Evolutionary conservation across 2,888 invertebrate species (phyloP).

Genomic region (Synanthedon andrenaeformis): DNA sequence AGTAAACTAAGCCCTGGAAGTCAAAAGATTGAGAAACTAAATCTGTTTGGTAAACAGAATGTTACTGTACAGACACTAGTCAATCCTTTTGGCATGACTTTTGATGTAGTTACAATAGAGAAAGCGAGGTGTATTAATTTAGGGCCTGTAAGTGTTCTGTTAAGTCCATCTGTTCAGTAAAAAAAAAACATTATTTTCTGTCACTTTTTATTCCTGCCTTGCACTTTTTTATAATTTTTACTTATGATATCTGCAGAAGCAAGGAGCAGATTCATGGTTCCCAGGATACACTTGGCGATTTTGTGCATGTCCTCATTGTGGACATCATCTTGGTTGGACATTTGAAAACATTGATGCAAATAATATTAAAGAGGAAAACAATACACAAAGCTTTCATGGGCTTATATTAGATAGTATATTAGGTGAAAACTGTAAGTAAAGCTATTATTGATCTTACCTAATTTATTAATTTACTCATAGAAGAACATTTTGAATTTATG

Average conservation of each 20-base stretch:
- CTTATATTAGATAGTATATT: constrained; percentile 55
- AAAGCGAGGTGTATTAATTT: constrained; percentile 68
- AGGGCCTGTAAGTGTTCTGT: constrained; percentile 60
- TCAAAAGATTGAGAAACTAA: constrained; percentile 50
- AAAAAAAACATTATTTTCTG: neutral
- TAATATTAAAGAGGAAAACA: constrained; percentile 18
- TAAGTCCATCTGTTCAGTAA: neutral
- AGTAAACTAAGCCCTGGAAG: constrained; percentile 65
- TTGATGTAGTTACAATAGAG: constrained; percentile 63
- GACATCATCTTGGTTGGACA: constrained; percentile 73
- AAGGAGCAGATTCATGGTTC: constrained; percentile 73
- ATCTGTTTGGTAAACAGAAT: constrained; percentile 64
- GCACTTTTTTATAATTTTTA: too few species aligned
- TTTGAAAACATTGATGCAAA: constrained; percentile 51
- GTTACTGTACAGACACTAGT: constrained; percentile 68
- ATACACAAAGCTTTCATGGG: constrained; percentile 47
- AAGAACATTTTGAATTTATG: too few species aligned
- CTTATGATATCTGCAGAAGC: constrained; percentile 36
- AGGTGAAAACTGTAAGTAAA: constrained; percentile 61
- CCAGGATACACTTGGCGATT: constrained; percentile 75
- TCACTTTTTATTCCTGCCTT: neutral
- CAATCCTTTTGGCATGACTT: constrained; percentile 67
- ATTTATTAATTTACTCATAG: neutral
- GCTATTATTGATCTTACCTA: neutral
- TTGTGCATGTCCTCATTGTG: constrained; percentile 73